phyloP scores from a whole-genome alignment of 2,797 vertebrate genomes.

The Geotrypetes seraphini region DNA sequence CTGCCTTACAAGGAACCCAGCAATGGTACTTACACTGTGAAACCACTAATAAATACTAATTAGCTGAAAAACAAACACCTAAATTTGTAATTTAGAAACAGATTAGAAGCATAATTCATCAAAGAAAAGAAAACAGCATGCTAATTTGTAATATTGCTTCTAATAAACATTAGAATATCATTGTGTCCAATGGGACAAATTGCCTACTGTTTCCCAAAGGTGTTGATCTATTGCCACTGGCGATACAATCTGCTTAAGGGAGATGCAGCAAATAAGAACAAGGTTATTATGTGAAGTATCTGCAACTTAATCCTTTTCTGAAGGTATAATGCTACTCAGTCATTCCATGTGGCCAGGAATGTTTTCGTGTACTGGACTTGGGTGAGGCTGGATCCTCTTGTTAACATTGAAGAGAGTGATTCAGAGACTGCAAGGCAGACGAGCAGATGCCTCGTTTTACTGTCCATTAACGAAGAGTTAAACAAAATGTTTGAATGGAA shows the following conservation, averaged over 20 bases:
- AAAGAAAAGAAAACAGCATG: too few relatives aligned
- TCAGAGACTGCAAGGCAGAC: conserved; percentile 15
- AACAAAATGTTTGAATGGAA: conserved; percentile 61
- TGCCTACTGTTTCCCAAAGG: too few relatives aligned
- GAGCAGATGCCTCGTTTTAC: conserved; percentile 29
- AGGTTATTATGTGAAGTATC: conserved; percentile 10
- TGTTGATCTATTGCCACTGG: too few relatives aligned
- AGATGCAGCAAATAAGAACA: conserved; percentile 12
- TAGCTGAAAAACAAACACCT: too few relatives aligned
- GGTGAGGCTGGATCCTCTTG: conserved; percentile 2
- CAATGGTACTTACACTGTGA: too few relatives aligned
- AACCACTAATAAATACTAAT: too few relatives aligned
- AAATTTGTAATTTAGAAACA: too few relatives aligned
- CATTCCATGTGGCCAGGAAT: background rate
- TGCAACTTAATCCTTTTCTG: conserved; percentile 19
- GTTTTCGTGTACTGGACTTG: conserved; percentile 10
- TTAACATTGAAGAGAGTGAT: conserved; percentile 19
- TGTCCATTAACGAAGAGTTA: conserved; percentile 54
- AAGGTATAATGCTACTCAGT: conserved; percentile 1
- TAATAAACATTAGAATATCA: conserved; percentile 29
- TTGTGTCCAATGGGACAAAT: conserved; percentile 9
- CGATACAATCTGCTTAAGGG: too few relatives aligned
- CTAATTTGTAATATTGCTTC: conserved; percentile 10
- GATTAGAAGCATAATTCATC: too few relatives aligned
- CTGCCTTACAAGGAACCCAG: too few relatives aligned